Evolutionary conservation across 2,888 invertebrate species (phyloP), one percentile per base, ranked within the genome.

Genomic region (Parnassius glacialis): DNA sequence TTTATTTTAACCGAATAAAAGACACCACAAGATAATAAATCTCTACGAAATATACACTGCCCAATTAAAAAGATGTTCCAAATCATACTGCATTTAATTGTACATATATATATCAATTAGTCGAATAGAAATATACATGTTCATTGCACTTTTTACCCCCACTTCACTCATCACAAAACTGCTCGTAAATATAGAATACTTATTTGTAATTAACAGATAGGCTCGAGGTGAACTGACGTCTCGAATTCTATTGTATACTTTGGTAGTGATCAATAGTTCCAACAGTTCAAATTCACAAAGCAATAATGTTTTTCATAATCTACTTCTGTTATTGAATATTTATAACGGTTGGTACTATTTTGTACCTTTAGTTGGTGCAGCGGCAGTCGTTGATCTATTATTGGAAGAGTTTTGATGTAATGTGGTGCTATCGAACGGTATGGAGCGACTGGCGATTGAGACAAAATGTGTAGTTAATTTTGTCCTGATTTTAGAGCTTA

Each of bases 401-500:
- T 70, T 73, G 71, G 77, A 78, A 77, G 75, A 41, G 80, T 74
- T 79, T 75, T 75, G 75, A 77, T 75, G 80, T 81, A 79, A 78
- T 72, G 87, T 89, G 90, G 90, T 90, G 90, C 90, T 90, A 90
- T 80, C 84, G 79, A 77, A 81, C 78, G 81, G 84, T 78, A 78
- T 74, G 73, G 80, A 81, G 84, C 86, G 89, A 84, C 85, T 85
- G 88, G 79, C 74, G 68, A 73, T 74, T 78, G 76, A 81, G 82
- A 85, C 80, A 81, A 80, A 87, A 85, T 81, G 76, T 84, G 77
- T 85, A 83, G 85, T 87, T 88, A 77, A 80, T 89, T 88, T 87
- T 84, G 84, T 87, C 87, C 84, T 85, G 80, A 83, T 88, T 88
- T 87, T 90, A 90, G 90, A 91, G 90, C 90, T 91, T 90, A 89